A percentile compares a stretch with the other conserved stretches of the same genome.
Conservation (phyloP, 2,888 invertebrate species). For the Ormyrus labotus region DNA sequence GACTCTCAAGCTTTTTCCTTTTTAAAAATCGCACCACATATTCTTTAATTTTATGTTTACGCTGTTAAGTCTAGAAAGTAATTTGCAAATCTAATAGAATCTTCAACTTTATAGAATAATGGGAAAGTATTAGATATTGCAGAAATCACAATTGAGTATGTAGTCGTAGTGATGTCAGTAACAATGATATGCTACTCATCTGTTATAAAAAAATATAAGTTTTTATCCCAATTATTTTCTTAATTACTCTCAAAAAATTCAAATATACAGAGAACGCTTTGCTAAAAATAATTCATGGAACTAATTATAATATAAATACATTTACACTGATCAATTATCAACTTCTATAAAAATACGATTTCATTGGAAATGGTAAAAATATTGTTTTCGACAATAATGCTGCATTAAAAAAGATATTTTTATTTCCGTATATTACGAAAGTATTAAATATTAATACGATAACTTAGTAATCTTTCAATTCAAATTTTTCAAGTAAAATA, state of each 20-base stretch:
- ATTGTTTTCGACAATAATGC: not conserved
- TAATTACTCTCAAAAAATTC: conserved; percentile 27
- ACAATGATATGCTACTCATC: conserved; percentile 18
- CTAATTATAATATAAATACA: conserved; percentile 7
- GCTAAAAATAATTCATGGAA: conserved; percentile 2
- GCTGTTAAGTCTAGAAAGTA: conserved; percentile 30
- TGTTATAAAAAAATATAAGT: conserved; percentile 47
- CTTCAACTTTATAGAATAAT: conserved; percentile 32
- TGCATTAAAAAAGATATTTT: conserved; percentile 28
- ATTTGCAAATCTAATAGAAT: conserved; percentile 44
- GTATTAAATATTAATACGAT: too few relatives aligned
- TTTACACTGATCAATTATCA: not conserved
- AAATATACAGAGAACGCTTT: conserved; percentile 28
- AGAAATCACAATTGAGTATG: conserved; percentile 45
- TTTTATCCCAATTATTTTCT: conserved; percentile 24
- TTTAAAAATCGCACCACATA: conserved; percentile 2
- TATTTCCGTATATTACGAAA: not conserved
- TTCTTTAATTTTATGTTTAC: conserved; percentile 16
- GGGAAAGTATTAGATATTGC: conserved; percentile 43
- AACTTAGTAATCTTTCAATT: too few relatives aligned
- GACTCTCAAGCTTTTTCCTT: conserved; percentile 51
- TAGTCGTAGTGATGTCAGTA: conserved; percentile 24
- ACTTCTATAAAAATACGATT: conserved; percentile 25
- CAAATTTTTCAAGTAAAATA: too few relatives aligned
- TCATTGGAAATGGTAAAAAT: conserved; percentile 9